Percentiles rank a stretch among this genome's conserved stretches.
Conservation (phyloP, 2,888 invertebrate genomes). For the Pediacus dermestoides region DNA sequence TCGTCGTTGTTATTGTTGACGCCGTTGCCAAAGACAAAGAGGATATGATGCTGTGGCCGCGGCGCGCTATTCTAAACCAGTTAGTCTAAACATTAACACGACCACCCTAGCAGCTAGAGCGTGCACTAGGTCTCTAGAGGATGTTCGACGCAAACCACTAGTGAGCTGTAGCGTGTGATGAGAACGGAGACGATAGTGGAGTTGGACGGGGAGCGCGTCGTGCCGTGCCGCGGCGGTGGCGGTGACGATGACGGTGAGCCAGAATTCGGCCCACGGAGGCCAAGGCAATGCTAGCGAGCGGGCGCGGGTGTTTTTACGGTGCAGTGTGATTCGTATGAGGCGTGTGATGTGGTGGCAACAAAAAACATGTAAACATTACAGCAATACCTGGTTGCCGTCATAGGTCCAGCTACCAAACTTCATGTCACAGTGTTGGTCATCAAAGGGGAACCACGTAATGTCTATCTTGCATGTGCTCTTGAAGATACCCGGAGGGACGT, state of each 20-base stretch:
- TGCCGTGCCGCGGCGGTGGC: constrained; percentile 15
- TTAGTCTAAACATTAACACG: too few relatives aligned
- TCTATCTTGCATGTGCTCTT: constrained; percentile 99
- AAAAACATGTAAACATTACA: constrained; percentile 39
- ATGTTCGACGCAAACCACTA: constrained; percentile 22
- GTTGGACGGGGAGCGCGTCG: constrained; percentile 17
- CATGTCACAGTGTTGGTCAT: constrained; percentile 99
- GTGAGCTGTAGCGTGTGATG: constrained; percentile 13
- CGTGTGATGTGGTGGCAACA: constrained; percentile 33
- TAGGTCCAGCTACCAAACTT: constrained; percentile 99
- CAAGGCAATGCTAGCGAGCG: constrained; percentile 20
- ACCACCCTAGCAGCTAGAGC: constrained; percentile 33
- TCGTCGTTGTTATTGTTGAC: too few relatives aligned
- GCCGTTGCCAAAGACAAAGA: too few relatives aligned
- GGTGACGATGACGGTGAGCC: constrained; percentile 21
- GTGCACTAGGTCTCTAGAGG: constrained; percentile 34
- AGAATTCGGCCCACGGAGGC: constrained; percentile 21
- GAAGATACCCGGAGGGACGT: constrained; percentile 99
- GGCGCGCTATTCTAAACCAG: too few relatives aligned
- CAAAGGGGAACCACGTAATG: constrained; percentile 99
- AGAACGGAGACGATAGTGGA: constrained; percentile 18
- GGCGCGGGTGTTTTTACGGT: constrained; percentile 26
- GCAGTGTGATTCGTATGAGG: constrained; percentile 27
- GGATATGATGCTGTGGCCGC: too few relatives aligned
- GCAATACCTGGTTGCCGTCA: constrained; percentile 89